Percentiles rank a stretch among this genome's conserved stretches.
These are phyloP conservation scores for Caenorhabditis sp. DNA, from an alignment of 2,888 invertebrate species.

Conservation along the genomic window DNA sequence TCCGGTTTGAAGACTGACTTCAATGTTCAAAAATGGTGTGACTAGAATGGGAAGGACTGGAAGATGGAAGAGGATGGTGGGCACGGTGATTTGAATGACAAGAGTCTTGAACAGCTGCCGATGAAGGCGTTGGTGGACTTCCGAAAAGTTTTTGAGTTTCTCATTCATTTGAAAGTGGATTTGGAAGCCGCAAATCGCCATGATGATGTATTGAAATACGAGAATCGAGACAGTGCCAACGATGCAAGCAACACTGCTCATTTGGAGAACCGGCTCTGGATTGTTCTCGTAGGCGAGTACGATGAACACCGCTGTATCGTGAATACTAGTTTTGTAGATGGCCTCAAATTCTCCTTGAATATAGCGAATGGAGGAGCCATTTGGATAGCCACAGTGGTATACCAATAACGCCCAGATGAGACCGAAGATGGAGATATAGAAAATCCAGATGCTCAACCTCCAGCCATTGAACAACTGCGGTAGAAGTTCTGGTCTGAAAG, in stretches of 20 bases:
- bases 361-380: too few species aligned
- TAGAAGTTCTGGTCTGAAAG: conserved; percentile 17
- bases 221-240: background rate
- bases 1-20: conserved; percentile 13
- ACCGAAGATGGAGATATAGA: too few species aligned
- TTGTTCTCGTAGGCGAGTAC: too few species aligned
- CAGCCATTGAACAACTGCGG: background rate
- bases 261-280: too few species aligned
- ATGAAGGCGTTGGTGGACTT: conserved; percentile 22
- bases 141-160: conserved; percentile 18
- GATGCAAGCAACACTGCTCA: conserved; percentile 9
- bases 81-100: conserved; percentile 23
- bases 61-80: background rate
- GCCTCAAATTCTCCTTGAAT: too few species aligned
- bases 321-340: too few species aligned
- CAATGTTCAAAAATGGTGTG: background rate
- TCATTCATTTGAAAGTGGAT: conserved; percentile 29
- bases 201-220: conserved; percentile 15
- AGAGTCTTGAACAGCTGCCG: conserved; percentile 24
- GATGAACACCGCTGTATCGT: too few species aligned
- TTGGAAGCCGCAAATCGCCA: conserved; percentile 24
- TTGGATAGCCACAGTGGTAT: too few species aligned
- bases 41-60: conserved; percentile 2
- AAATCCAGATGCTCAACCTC: too few species aligned
- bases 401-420: too few species aligned